These are phyloP conservation scores for Callaeas wilsoni DNA, from an alignment of 2,113 vertebrate genomes.

Conservation along the genomic window DNA sequence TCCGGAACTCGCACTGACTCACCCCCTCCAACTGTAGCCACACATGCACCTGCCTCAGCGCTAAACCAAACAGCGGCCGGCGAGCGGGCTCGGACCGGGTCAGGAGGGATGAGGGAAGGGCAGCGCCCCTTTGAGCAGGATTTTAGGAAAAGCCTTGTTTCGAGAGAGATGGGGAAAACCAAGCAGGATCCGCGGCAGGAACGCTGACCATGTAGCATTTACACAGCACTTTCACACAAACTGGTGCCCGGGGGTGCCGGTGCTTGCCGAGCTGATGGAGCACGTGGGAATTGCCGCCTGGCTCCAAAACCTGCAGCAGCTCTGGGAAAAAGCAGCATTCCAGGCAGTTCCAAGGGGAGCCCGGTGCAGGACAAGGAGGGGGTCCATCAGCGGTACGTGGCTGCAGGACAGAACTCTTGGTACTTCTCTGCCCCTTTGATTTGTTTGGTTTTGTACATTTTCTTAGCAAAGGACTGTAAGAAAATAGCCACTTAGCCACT, in stretches of 20 bases:
- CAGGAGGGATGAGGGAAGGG: neutral
- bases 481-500: constrained; percentile 87
- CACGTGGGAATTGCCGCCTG: neutral
- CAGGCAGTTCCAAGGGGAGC: neutral
- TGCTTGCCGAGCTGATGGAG: neutral
- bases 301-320: neutral
- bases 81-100: neutral
- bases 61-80: neutral
- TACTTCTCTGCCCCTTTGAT: constrained; percentile 58
- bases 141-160: neutral
- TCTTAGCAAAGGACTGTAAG: constrained; percentile 79
- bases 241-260: neutral
- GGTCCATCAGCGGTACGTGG: neutral
- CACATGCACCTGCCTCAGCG: constrained; percentile 30
- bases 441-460: constrained; percentile 79
- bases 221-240: constrained; percentile 4
- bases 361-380: neutral
- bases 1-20: neutral
- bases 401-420: constrained; percentile 54
- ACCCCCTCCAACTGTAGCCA: constrained; percentile 13
- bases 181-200: neutral
- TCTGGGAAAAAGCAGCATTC: neutral
- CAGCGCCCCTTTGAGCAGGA: accelerated
- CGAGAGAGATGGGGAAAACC: neutral
- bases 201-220: constrained; percentile 48